phyloP scores from a whole-genome alignment of 2,113 vertebrate genomes.

The Willisornis vidua region DNA sequence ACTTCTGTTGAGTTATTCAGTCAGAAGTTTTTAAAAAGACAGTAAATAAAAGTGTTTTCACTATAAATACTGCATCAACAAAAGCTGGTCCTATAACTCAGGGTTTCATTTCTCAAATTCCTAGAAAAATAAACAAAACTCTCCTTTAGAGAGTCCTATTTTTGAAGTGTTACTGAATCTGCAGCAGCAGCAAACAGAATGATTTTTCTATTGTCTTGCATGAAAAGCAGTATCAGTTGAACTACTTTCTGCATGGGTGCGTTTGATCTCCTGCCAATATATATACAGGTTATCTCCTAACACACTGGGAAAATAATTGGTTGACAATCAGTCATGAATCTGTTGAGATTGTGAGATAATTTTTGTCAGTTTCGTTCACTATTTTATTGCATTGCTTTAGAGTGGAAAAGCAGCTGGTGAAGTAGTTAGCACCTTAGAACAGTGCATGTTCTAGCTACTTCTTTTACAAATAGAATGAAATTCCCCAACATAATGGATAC shows the following conservation, averaged over 20 bases:
- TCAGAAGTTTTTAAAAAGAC: background rate
- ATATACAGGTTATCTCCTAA: background rate
- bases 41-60: background rate
- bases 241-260: background rate
- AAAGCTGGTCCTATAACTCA: background rate
- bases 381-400: background rate
- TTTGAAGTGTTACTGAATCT: background rate
- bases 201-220: background rate
- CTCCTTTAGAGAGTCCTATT: accelerated
- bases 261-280: background rate
- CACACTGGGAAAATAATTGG: background rate
- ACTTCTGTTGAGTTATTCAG: background rate
- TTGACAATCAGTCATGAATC: background rate
- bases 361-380: background rate
- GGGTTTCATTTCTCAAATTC: background rate
- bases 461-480: background rate
- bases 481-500: accelerated
- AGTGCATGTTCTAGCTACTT: background rate
- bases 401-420: background rate
- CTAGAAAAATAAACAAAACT: background rate
- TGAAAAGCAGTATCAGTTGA: background rate
- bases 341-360: background rate
- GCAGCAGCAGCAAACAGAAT: background rate
- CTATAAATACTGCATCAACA: background rate
- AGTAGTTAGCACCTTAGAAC: background rate